Percentiles rank a stretch among this genome's conserved stretches.
phyloP scores from a whole-genome alignment of 2,888 invertebrate species.

The Fragum whitleyi region DNA sequence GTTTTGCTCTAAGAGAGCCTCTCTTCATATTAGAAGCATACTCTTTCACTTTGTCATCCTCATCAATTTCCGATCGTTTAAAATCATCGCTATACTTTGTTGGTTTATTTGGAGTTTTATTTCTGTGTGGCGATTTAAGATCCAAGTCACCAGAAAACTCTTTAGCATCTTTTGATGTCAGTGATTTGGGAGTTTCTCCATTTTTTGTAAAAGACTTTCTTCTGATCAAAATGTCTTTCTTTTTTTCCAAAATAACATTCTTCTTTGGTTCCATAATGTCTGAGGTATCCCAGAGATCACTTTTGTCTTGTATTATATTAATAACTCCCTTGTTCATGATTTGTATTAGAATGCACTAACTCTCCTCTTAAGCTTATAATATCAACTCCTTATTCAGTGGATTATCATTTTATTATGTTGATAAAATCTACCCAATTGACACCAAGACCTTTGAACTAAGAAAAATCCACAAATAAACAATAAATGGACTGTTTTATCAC shows the following conservation, averaged over 20 bases:
- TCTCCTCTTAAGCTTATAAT: background rate
- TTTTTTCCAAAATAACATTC: background rate
- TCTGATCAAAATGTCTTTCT: background rate
- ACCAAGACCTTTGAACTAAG: background rate
- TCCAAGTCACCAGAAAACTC: background rate
- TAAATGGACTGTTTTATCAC: background rate
- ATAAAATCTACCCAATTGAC: background rate
- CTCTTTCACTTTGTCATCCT: background rate
- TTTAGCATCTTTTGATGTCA: background rate
- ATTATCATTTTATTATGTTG: background rate
- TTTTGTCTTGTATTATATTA: background rate
- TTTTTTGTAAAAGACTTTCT: background rate
- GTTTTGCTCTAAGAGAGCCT: slow-evolving; percentile 12
- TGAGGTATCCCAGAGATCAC: background rate
- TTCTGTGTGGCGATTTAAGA: background rate
- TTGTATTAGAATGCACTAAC: background rate
- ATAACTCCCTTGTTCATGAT: slow-evolving; percentile 7
- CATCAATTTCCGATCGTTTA: slow-evolving; percentile 15
- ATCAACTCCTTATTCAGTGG: background rate
- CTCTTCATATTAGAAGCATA: slow-evolving; percentile 8
- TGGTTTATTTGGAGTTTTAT: background rate
- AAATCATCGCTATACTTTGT: background rate
- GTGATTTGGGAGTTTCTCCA: background rate
- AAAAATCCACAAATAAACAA: slow-evolving; percentile 1
- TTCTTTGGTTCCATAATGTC: slow-evolving; percentile 12